Evolutionary conservation across 2,113 vertebrate species (phyloP).

Genomic region (Synodontis membranacea): DNA sequence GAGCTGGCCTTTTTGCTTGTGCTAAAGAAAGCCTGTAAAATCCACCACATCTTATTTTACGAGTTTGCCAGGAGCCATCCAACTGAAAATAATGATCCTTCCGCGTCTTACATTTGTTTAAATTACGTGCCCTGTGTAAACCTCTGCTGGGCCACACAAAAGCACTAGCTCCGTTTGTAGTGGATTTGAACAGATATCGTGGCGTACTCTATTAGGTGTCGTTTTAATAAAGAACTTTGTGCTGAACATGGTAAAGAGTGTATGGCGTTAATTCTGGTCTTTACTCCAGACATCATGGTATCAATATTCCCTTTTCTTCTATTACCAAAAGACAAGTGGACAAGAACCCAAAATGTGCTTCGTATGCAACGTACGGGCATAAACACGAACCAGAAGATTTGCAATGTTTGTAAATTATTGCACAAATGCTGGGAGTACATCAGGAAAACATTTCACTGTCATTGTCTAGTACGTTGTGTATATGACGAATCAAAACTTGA

Average conservation of each 20-base stretch:
- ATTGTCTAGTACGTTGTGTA: no score
- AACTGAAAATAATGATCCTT: slow-evolving; percentile 49
- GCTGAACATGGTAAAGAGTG: background rate
- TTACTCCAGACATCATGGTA: background rate
- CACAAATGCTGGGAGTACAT: no score
- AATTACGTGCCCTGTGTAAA: slow-evolving; percentile 50
- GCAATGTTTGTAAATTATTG: no score
- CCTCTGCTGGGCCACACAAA: slow-evolving; percentile 50
- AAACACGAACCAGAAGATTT: no score
- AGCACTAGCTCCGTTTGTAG: slow-evolving; percentile 25
- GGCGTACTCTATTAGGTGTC: slow-evolving; percentile 42
- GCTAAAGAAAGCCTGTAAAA: slow-evolving; percentile 49
- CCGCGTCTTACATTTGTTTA: slow-evolving; percentile 52
- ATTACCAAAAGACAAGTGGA: background rate
- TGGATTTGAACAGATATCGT: slow-evolving; percentile 26
- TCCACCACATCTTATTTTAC: slow-evolving; percentile 54
- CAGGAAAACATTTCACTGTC: no score
- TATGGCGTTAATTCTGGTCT: slow-evolving; percentile 11
- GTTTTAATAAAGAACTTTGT: slow-evolving; percentile 25
- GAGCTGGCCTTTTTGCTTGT: slow-evolving; percentile 43
- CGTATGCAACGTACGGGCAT: no score
- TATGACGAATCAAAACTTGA: no score
- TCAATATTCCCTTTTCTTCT: background rate
- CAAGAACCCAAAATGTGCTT: background rate
- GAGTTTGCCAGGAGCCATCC: slow-evolving; percentile 65